Base-by-base conservation (phyloP, 2,888 invertebrate genomes). In the Rosalia funebris region DNA sequence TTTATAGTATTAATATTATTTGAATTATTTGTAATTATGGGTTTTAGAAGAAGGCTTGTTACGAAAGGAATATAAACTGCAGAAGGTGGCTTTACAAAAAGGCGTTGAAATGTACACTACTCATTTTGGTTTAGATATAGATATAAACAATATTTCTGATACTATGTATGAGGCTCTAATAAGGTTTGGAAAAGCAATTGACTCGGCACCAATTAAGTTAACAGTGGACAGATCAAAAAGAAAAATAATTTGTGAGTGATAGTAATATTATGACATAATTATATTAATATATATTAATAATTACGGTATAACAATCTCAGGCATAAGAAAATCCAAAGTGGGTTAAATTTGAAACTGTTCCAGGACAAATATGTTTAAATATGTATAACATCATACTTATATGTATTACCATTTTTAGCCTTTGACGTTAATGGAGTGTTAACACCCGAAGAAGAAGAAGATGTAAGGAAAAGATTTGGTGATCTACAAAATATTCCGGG, bases 191-290 rank as follows among this genome's bases (percentile, higher is more conserved):
- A 45, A 17, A 25, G 50, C 32, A 20, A 36, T 25, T 16, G 34
- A 55, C 52, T 32, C 19, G 3, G 36, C 34, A 12, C 46, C 60
- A 7, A 20, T 62, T n/a, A 55, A 60, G 25, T 52, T 65, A 45
- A 15, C 46, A 14, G 39, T 62, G 1, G 50, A 65, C 44, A 45
- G 54, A 46, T 37, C 19, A 5, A 19, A 60, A 7, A 54, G 52
- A 46, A 55, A 57, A 57, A 55, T 65, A 20, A 55, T 65, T 32
- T 54, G 65, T 65, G 46, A 46, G 46, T 14, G 12, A 17, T 12
- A 14, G 11, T 25, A 25, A 9, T n/a, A n/a, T n/a, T n/a, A n/a
- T n/a, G n/a, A n/a, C n/a, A n/a, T n/a, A n/a, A n/a, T n/a, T n/a
- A n/a, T n/a, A n/a, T n/a, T n/a, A n/a, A n/a, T n/a, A n/a, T n/a